These are phyloP conservation scores for Drosophila melanica DNA, from an alignment of 1,140 invertebrate species.

Conservation along the genomic window DNA sequence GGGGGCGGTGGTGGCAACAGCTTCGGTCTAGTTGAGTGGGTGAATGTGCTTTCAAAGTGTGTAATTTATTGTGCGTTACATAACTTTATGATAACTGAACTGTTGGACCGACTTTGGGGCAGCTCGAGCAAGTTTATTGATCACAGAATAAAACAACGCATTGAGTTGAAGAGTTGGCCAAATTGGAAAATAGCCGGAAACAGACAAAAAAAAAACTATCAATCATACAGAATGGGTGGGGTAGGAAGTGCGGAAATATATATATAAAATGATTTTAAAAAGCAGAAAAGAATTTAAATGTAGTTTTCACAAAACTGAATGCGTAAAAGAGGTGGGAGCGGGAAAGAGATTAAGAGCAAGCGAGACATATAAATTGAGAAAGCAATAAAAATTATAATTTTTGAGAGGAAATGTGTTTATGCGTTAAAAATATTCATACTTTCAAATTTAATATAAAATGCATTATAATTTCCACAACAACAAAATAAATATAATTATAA, in stretches of 20 bases:
- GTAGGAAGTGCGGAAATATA: not conserved
- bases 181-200: not conserved
- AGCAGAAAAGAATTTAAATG: not conserved
- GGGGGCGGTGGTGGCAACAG: not conserved
- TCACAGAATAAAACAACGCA: constrained; percentile 18
- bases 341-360: too few relatives aligned
- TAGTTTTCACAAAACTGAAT: too few relatives aligned
- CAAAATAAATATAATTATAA: too few relatives aligned
- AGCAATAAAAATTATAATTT: too few relatives aligned
- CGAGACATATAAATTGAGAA: too few relatives aligned
- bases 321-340: too few relatives aligned
- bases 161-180: constrained; percentile 18
- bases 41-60: constrained; percentile 70
- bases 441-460: too few relatives aligned
- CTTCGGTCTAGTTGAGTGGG: constrained; percentile 49
- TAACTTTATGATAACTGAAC: constrained; percentile 71
- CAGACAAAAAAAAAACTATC: constrained; percentile 8
- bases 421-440: too few relatives aligned
- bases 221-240: constrained; percentile 3
- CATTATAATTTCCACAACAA: too few relatives aligned
- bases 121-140: constrained; percentile 56
- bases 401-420: too few relatives aligned
- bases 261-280: not conserved
- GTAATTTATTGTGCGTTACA: constrained; percentile 81
- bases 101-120: constrained; percentile 24